phyloP scores from a whole-genome alignment of 2,113 vertebrate species.

The Phylloscopus whistleri region DNA sequence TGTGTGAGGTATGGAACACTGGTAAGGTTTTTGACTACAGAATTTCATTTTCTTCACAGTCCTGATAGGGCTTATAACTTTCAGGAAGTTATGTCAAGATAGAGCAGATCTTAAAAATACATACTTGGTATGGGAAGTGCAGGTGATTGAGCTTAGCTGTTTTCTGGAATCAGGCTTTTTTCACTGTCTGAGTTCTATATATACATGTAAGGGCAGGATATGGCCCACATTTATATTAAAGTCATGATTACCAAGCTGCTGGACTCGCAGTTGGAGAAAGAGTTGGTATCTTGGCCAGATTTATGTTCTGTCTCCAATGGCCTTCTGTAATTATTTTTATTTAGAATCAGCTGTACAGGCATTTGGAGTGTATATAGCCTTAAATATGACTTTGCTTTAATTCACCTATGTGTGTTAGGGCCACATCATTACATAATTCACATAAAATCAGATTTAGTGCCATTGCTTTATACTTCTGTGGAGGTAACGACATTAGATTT shows the following conservation, averaged over 20 bases:
- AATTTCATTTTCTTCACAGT: not conserved
- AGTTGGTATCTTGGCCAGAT: not conserved
- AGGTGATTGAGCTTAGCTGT: not conserved
- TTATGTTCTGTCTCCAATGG: not conserved
- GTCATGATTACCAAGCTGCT: not conserved
- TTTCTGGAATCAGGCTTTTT: not conserved
- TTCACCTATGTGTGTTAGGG: not conserved
- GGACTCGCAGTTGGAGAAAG: not conserved
- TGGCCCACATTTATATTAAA: not conserved
- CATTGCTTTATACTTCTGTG: not conserved
- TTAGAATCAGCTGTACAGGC: not conserved
- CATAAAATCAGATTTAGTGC: not conserved
- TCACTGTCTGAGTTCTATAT: not conserved
- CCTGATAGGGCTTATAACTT: not conserved
- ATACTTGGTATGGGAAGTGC: not conserved
- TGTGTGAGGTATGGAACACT: not conserved
- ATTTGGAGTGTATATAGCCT: not conserved
- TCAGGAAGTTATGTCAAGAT: not conserved
- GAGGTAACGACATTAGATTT: not conserved
- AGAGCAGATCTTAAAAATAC: not conserved
- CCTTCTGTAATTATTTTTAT: not conserved
- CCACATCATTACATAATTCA: accelerated
- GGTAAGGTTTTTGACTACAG: not conserved
- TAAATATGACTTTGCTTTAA: not conserved
- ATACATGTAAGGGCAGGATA: not conserved